Evolutionary conservation across 2,888 invertebrate species (phyloP).

Genomic region (Mythimna ferrago): DNA sequence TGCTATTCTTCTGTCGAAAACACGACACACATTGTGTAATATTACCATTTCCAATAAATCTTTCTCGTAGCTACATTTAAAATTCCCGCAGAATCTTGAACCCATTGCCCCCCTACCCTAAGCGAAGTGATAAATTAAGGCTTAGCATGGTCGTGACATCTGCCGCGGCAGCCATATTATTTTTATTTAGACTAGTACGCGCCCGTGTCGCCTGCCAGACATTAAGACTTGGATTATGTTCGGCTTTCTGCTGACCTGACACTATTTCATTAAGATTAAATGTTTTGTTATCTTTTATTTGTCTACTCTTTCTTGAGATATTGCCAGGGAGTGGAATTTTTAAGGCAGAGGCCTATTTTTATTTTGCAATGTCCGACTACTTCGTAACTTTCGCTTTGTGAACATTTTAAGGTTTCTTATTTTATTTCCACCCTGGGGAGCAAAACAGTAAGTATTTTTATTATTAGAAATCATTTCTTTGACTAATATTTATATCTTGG

Average conservation of each 20-base stretch:
- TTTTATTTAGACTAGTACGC: conserved; percentile 63
- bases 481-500: too few relatives aligned
- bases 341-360: background rate
- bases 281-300: conserved; percentile 32
- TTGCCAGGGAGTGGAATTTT: conserved; percentile 16
- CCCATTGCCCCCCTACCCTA: conserved; percentile 38
- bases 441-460: too few relatives aligned
- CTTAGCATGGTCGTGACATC: conserved; percentile 69
- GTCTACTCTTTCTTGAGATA: conserved; percentile 21
- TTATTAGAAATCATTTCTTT: too few relatives aligned
- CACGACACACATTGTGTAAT: background rate
- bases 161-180: conserved; percentile 62
- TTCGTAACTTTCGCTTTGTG: background rate
- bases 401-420: too few relatives aligned
- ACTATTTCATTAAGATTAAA: conserved; percentile 55
- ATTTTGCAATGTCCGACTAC: background rate
- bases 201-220: conserved; percentile 44
- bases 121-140: conserved; percentile 71
- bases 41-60: background rate
- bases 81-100: conserved; percentile 19
- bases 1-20: background rate
- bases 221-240: conserved; percentile 59
- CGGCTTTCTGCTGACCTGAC: conserved; percentile 41
- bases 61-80: conserved; percentile 9
- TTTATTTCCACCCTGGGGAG: too few relatives aligned